Evolutionary conservation across 1,140 invertebrate species (phyloP).

Genomic region (Apis mellifera): DNA sequence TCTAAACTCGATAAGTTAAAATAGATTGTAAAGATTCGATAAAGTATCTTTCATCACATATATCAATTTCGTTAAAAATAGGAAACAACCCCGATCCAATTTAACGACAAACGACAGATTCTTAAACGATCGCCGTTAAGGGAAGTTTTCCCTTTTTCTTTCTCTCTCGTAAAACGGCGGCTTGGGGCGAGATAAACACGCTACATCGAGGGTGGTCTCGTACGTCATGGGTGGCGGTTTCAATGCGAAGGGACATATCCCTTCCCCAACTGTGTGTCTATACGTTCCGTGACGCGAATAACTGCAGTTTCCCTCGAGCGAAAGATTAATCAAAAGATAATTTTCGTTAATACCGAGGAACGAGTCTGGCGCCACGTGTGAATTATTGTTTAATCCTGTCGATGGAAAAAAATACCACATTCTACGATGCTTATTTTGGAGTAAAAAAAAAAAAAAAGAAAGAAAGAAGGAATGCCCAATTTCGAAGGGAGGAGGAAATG

Average conservation of each 20-base stretch:
- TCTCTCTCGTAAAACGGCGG: conserved; percentile 16
- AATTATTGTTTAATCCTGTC: conserved; percentile 28
- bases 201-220: conserved; percentile 12
- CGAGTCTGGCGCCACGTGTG: background rate
- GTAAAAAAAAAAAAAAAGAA: background rate
- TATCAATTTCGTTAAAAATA: background rate
- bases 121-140: conserved; percentile 25
- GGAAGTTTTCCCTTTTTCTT: conserved; percentile 32
- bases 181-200: conserved; percentile 46
- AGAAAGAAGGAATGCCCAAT: background rate
- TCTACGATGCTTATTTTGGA: background rate
- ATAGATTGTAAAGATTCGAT: too few relatives aligned
- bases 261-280: conserved; percentile 31
- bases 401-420: background rate
- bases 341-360: conserved; percentile 52
- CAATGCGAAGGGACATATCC: conserved; percentile 38
- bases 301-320: background rate
- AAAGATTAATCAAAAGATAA: conserved; percentile 66
- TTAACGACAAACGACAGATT: conserved; percentile 7
- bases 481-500: background rate
- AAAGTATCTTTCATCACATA: background rate
- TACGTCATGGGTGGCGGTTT: conserved; percentile 32
- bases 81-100: background rate
- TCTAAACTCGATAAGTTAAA: too few relatives aligned
- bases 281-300: background rate